A percentile compares a stretch with the other conserved stretches of the same genome.
These are phyloP conservation scores for Sycobia sp. DNA, from an alignment of 1,140 invertebrate species.

Conservation along the genomic window DNA sequence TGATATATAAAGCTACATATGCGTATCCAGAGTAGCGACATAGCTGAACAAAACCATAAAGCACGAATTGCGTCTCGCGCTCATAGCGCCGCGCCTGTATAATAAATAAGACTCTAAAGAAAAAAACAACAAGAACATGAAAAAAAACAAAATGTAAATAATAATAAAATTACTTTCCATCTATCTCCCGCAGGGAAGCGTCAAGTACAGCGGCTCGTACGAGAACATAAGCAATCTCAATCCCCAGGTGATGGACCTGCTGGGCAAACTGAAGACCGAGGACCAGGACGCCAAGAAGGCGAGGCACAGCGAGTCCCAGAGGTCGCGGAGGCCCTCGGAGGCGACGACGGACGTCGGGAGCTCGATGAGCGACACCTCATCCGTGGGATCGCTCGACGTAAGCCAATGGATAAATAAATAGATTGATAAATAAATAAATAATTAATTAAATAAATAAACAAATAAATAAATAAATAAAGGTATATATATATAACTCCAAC, in stretches of 20 bases:
- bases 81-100: no score
- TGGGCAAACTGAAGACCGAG: constrained; percentile 34
- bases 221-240: constrained; percentile 61
- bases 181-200: constrained; percentile 66
- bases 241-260: constrained; percentile 60
- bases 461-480: neutral
- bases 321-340: no score
- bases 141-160: no score
- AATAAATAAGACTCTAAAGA: no score
- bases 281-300: constrained; percentile 36
- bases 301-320: constrained; percentile 50
- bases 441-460: neutral
- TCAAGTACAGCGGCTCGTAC: constrained; percentile 66
- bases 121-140: no score
- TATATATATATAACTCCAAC: no score
- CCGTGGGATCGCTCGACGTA: constrained; percentile 2
- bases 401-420: neutral
- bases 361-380: neutral
- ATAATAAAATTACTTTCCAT: no score
- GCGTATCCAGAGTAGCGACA: no score
- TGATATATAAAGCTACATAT: no score
- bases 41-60: no score
- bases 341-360: constrained; percentile 40
- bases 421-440: neutral
- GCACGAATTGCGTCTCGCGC: no score